Conservation (phyloP, 92 coral and sea anemone genomes). For the Porites divaricata region DNA sequence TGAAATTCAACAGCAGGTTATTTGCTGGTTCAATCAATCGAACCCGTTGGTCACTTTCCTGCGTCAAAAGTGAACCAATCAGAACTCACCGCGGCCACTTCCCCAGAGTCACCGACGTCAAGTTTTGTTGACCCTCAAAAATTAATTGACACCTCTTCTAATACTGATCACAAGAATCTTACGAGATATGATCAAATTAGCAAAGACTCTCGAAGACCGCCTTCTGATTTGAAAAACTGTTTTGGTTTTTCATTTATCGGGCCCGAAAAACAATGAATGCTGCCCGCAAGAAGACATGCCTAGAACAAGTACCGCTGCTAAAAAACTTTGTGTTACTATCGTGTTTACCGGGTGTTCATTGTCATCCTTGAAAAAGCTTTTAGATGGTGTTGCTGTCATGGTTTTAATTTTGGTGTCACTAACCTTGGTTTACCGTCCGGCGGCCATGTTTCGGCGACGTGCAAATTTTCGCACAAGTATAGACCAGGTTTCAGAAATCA, state of each 20-base stretch:
- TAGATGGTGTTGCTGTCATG: conserved; percentile 69
- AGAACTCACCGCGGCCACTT: neutral
- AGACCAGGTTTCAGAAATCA: conserved; percentile 27
- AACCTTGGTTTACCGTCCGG: conserved; percentile 73
- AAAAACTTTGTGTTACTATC: conserved; percentile 3
- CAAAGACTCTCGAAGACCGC: neutral
- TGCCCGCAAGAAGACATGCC: conserved; percentile 27
- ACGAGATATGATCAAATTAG: conserved; percentile 25
- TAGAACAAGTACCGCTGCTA: conserved; percentile 9
- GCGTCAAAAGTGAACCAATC: neutral
- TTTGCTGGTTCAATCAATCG: conserved; percentile 6
- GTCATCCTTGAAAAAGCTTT: conserved; percentile 60
- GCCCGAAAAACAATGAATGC: conserved; percentile 9
- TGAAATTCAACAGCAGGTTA: conserved; percentile 16
- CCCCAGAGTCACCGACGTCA: neutral
- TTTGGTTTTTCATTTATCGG: neutral
- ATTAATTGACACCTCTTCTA: neutral
- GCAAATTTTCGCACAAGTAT: neutral
- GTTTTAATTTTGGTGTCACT: conserved; percentile 63
- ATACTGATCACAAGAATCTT: neutral
- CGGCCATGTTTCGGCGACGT: conserved; percentile 58
- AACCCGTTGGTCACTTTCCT: neutral
- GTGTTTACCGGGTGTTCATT: conserved; percentile 29
- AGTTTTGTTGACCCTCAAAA: conserved; percentile 5
- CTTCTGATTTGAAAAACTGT: neutral